Evolutionary conservation across 2,888 invertebrate genomes (phyloP).

Genomic region (Pheosia gnoma): DNA sequence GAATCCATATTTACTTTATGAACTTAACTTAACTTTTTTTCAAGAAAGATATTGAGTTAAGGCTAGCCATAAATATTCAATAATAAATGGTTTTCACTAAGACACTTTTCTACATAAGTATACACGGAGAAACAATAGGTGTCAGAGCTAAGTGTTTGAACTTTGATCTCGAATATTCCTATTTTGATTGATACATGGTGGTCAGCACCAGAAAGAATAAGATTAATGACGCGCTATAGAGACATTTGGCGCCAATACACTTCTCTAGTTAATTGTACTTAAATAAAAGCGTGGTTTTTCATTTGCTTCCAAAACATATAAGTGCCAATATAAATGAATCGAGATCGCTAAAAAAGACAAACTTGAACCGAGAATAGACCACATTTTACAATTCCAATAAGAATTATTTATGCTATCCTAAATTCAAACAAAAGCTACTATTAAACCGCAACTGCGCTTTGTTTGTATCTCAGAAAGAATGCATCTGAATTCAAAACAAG

Average conservation of each 20-base stretch:
- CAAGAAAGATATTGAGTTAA: too few relatives aligned
- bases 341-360: too few relatives aligned
- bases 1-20: not conserved
- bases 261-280: not conserved
- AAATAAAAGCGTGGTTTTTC: not conserved
- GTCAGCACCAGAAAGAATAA: conserved; percentile 23
- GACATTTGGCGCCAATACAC: conserved; percentile 39
- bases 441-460: too few relatives aligned
- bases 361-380: too few relatives aligned
- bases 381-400: too few relatives aligned
- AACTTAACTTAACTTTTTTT: not conserved
- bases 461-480: too few relatives aligned
- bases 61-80: too few relatives aligned
- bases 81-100: not conserved
- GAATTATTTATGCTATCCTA: too few relatives aligned
- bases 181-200: conserved; percentile 42
- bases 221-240: conserved; percentile 35
- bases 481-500: too few relatives aligned
- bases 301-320: too few relatives aligned
- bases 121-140: conserved; percentile 43
- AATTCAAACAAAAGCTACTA: too few relatives aligned
- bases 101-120: conserved; percentile 5
- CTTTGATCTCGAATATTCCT: conserved; percentile 36
- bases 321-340: too few relatives aligned
- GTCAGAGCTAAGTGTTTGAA: conserved; percentile 39